These are phyloP conservation scores for Eulemur macaco DNA, from an alignment of 2,113 vertebrate genomes.

Conservation along the genomic window DNA sequence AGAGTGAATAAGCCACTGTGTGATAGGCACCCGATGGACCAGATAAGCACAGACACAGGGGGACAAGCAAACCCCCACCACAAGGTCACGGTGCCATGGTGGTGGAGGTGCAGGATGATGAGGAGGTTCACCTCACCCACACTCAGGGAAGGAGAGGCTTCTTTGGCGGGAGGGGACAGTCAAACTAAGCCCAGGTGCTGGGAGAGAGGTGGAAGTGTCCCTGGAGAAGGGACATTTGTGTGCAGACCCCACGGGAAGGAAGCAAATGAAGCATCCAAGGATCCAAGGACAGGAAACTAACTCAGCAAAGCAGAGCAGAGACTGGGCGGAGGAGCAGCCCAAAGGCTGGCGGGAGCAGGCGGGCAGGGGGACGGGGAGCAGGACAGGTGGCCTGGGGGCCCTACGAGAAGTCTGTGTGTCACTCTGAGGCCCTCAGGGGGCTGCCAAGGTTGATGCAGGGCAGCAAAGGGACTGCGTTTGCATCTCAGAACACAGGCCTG, in stretches of 20 bases:
- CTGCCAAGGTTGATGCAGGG: too few species aligned
- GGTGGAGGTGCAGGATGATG: background rate
- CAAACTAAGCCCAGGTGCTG: background rate
- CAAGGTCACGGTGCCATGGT: accelerated
- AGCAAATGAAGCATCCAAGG: background rate
- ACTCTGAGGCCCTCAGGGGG: accelerated
- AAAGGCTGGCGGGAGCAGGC: background rate
- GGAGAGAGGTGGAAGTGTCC: background rate
- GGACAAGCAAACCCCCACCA: accelerated
- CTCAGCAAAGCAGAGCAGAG: background rate
- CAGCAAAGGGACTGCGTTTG: too few species aligned
- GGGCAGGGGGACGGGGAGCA: background rate
- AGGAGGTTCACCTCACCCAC: background rate
- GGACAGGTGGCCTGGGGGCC: background rate
- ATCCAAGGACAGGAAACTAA: background rate
- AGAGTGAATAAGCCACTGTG: accelerated
- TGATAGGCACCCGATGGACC: accelerated
- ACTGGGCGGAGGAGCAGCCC: background rate
- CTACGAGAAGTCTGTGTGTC: background rate
- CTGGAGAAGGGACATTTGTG: background rate
- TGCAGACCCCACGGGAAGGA: background rate
- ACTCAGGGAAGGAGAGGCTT: background rate
- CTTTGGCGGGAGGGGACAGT: background rate
- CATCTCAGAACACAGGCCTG: background rate
- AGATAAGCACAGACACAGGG: background rate